A percentile compares a stretch with the other conserved stretches of the same genome.
These are phyloP conservation scores for Bradypodion pumilum DNA, from an alignment of 2,797 vertebrate species.

Conservation along the genomic window DNA sequence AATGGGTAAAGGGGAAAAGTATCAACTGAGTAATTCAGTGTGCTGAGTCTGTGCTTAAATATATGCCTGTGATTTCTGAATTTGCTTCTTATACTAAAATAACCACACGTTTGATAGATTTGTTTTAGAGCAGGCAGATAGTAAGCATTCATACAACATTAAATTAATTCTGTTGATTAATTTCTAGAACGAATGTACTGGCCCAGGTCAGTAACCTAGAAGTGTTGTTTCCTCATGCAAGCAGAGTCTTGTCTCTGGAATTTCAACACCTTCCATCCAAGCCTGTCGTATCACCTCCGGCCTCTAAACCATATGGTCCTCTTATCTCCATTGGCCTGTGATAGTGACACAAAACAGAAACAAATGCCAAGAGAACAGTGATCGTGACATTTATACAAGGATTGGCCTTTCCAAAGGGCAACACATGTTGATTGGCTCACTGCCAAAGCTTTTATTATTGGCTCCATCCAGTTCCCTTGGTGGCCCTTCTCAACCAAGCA, in stretches of 20 bases:
- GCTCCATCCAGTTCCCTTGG: not conserved
- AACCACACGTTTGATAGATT: not conserved
- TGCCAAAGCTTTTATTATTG: slow-evolving; percentile 31
- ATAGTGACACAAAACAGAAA: slow-evolving; percentile 31
- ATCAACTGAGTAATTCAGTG: not conserved
- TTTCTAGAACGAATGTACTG: not conserved
- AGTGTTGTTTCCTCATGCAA: slow-evolving; percentile 10
- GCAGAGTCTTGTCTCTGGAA: slow-evolving; percentile 1
- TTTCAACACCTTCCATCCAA: slow-evolving; percentile 29
- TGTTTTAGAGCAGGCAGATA: not conserved
- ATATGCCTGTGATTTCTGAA: not conserved
- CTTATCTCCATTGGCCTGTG: slow-evolving; percentile 8
- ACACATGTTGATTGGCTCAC: not conserved
- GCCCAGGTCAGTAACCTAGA: not conserved
- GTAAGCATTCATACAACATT: not conserved
- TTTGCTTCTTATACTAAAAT: not conserved
- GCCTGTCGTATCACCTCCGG: not conserved
- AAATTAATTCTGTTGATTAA: slow-evolving; percentile 4
- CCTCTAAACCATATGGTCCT: not conserved
- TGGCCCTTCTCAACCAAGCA: not conserved
- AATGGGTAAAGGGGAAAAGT: not conserved
- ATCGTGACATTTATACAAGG: slow-evolving; percentile 26
- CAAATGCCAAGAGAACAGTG: slow-evolving; percentile 36
- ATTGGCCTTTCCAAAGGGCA: slow-evolving; percentile 39
- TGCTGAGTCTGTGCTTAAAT: not conserved